Evolutionary conservation across 2,113 vertebrate species (phyloP).

Genomic region (Dunckerocampus dactyliophorus): DNA sequence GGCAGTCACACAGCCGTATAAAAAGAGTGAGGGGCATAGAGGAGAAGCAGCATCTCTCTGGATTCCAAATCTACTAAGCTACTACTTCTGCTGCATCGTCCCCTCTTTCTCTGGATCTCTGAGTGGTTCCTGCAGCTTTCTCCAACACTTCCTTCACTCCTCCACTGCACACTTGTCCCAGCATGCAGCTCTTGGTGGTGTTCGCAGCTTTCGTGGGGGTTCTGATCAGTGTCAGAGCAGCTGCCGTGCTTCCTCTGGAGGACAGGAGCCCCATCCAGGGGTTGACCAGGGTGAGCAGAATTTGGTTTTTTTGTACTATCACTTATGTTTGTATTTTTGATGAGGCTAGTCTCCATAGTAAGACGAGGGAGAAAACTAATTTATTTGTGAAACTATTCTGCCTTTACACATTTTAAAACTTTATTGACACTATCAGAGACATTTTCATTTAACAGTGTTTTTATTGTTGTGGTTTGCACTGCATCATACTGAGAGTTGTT

Average conservation of each 20-base stretch:
- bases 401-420: not conserved
- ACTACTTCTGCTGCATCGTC: not conserved
- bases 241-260: conserved; percentile 76
- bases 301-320: not conserved
- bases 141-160: too few relatives aligned
- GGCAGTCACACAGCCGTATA: conserved; percentile 63
- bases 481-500: too few relatives aligned
- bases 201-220: conserved; percentile 78
- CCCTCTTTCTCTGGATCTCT: conserved; percentile 16
- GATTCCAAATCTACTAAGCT: conserved; percentile 43
- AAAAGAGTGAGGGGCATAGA: conserved; percentile 70
- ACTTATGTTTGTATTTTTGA: not conserved
- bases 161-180: conserved; percentile 56
- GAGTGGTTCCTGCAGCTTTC: conserved; percentile 38
- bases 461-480: not conserved
- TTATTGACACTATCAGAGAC: not conserved
- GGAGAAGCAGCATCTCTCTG: conserved; percentile 54
- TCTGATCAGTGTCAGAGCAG: conserved; percentile 75
- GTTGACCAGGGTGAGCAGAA: conserved; percentile 78
- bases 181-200: conserved; percentile 78
- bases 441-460: not conserved
- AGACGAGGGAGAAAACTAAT: too few relatives aligned
- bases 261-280: conserved; percentile 72
- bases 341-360: not conserved
- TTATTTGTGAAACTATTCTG: not conserved